Percentiles rank a stretch among this genome's conserved stretches.
Evolutionary conservation across 2,888 invertebrate genomes (phyloP).

Genomic region (Parapristionchus giblindavisi): DNA sequence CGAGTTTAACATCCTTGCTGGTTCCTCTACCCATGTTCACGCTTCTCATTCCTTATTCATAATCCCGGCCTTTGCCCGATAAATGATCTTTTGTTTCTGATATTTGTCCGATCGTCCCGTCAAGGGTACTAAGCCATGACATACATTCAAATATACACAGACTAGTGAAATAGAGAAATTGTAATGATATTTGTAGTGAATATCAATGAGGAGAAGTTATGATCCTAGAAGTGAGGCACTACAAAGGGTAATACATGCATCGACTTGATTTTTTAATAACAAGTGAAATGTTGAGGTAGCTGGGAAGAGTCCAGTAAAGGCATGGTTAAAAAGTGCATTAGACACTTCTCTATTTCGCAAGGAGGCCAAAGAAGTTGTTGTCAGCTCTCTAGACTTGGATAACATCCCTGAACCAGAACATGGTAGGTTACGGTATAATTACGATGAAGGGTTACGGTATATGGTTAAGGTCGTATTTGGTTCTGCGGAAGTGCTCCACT

Average conservation of each 20-base stretch:
- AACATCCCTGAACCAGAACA: too few species aligned
- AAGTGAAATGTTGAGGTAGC: too few species aligned
- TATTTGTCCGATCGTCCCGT: neutral
- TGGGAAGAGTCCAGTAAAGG: too few species aligned
- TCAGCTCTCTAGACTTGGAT: too few species aligned
- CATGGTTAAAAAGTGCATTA: too few species aligned
- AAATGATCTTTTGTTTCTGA: conserved; percentile 24
- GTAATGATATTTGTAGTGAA: conserved; percentile 21
- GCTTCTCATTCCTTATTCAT: conserved; percentile 36
- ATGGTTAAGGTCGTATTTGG: neutral
- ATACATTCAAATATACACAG: neutral
- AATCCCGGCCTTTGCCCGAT: conserved; percentile 33
- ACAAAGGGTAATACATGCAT: too few species aligned
- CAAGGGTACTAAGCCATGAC: neutral
- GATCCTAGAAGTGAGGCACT: too few species aligned
- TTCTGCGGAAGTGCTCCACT: neutral
- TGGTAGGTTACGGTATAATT: too few species aligned
- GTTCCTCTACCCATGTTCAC: neutral
- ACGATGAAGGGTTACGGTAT: too few species aligned
- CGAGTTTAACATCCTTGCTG: conserved; percentile 12
- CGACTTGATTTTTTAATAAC: too few species aligned
- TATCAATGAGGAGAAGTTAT: conserved; percentile 3
- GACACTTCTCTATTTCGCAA: too few species aligned
- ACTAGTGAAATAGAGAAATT: conserved; percentile 10
- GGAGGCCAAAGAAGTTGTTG: too few species aligned